Conservation (phyloP, 1,140 invertebrate species). For the Gonioctena quinquepunctata region DNA sequence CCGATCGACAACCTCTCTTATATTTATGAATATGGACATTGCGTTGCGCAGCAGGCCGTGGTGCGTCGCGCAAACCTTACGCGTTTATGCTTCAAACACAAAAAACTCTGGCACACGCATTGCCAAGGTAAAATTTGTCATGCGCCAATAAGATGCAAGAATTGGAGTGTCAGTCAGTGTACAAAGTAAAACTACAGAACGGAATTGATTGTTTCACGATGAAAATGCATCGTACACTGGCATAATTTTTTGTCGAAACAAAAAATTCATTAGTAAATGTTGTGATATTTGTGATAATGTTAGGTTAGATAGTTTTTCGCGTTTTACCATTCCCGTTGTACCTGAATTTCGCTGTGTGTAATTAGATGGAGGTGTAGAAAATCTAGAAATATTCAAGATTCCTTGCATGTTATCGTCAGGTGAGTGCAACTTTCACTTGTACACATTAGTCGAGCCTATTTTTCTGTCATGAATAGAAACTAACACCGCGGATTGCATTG, state of each 20-base stretch:
- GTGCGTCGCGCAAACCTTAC: slow-evolving; percentile 28
- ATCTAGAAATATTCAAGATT: slow-evolving; percentile 4
- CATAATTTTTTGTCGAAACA: slow-evolving; percentile 33
- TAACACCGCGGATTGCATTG: neutral
- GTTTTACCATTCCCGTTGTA: slow-evolving; percentile 31
- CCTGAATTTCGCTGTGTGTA: slow-evolving; percentile 38
- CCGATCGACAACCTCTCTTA: neutral
- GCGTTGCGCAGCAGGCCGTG: slow-evolving; percentile 14
- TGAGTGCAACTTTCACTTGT: slow-evolving; percentile 19
- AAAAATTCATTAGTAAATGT: slow-evolving; percentile 43
- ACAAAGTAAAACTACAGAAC: slow-evolving; percentile 40
- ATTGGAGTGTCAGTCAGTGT: slow-evolving; percentile 32
- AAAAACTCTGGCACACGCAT: slow-evolving; percentile 22
- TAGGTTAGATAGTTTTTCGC: slow-evolving; percentile 42
- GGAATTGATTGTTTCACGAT: slow-evolving; percentile 51
- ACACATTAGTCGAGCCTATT: neutral
- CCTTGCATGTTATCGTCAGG: slow-evolving; percentile 20
- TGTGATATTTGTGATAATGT: slow-evolving; percentile 53
- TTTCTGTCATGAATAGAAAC: neutral
- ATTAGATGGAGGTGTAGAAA: slow-evolving; percentile 33
- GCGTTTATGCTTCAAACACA: slow-evolving; percentile 18
- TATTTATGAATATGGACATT: neutral
- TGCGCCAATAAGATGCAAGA: slow-evolving; percentile 35
- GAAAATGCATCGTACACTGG: slow-evolving; percentile 48
- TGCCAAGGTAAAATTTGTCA: slow-evolving; percentile 32